A percentile compares a stretch with the other conserved stretches of the same genome.
Conservation (phyloP, 1,140 invertebrate genomes). For the Aphelinus atriplicis region DNA sequence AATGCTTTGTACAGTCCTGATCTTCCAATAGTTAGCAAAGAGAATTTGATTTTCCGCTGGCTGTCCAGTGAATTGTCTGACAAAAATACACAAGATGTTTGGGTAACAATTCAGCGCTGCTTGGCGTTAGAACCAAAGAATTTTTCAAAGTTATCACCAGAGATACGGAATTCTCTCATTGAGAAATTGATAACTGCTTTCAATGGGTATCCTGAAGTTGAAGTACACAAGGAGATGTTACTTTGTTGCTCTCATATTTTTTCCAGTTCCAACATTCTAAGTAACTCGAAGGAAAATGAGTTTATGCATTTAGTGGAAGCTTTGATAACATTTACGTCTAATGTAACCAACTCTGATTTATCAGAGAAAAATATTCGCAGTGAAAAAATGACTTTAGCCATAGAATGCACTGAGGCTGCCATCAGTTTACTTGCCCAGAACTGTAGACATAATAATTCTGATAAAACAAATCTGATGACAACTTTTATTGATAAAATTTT, state of each 20-base stretch:
- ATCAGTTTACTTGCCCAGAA: conserved; percentile 39
- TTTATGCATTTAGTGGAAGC: conserved; percentile 8
- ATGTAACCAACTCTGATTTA: no score
- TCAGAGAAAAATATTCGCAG: no score
- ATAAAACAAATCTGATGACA: conserved; percentile 40
- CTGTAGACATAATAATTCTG: conserved; percentile 41
- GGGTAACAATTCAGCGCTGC: conserved; percentile 48
- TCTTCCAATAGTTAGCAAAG: conserved; percentile 46
- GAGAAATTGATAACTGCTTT: conserved; percentile 43
- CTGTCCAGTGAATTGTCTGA: conserved; percentile 41
- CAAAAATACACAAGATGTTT: conserved; percentile 30
- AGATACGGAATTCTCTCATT: conserved; percentile 44
- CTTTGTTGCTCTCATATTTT: conserved; percentile 48
- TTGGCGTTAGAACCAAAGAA: conserved; percentile 36
- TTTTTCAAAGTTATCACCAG: conserved; percentile 41
- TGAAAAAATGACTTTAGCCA: no score
- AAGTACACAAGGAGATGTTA: conserved; percentile 29
- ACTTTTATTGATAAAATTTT: conserved; percentile 49
- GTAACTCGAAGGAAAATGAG: conserved; percentile 23
- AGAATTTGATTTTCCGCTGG: conserved; percentile 51
- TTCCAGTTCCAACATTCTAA: conserved; percentile 4
- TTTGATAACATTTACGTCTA: background rate
- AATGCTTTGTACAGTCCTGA: conserved; percentile 49
- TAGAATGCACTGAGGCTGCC: conserved; percentile 19
- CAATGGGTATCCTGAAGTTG: conserved; percentile 17